These are phyloP conservation scores for Dasysyrphus tricinctus DNA, from an alignment of 2,888 invertebrate genomes.

Conservation along the genomic window DNA sequence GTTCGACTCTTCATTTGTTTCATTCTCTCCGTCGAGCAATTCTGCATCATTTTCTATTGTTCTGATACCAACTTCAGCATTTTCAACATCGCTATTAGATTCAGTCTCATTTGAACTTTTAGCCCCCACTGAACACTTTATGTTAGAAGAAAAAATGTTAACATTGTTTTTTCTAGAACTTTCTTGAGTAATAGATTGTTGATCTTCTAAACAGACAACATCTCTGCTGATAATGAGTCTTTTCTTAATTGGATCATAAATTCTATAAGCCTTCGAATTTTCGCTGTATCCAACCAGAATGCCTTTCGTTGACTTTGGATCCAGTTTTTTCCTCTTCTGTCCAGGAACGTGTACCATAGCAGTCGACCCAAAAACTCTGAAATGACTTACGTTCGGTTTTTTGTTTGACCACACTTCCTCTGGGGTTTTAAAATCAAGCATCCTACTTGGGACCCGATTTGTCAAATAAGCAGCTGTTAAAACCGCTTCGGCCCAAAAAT, in stretches of 20 bases:
- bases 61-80: no score
- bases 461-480: conserved; percentile 69
- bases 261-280: neutral
- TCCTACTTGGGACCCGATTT: neutral
- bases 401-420: conserved; percentile 79
- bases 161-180: no score
- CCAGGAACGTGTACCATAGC: conserved; percentile 56
- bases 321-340: no score
- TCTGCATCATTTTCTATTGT: neutral
- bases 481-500: conserved; percentile 68
- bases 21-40: neutral
- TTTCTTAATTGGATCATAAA: conserved; percentile 4
- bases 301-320: no score
- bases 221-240: neutral
- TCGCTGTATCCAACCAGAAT: no score
- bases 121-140: neutral
- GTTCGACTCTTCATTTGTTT: neutral
- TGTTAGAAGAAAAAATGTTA: neutral
- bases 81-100: no score
- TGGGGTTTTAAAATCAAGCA: conserved; percentile 76
- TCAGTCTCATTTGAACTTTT: neutral
- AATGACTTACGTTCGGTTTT: conserved; percentile 78
- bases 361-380: conserved; percentile 80
- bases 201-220: neutral
- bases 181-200: neutral